phyloP scores from a whole-genome alignment of 1,140 invertebrate genomes.

The Nephotettix cincticeps region DNA sequence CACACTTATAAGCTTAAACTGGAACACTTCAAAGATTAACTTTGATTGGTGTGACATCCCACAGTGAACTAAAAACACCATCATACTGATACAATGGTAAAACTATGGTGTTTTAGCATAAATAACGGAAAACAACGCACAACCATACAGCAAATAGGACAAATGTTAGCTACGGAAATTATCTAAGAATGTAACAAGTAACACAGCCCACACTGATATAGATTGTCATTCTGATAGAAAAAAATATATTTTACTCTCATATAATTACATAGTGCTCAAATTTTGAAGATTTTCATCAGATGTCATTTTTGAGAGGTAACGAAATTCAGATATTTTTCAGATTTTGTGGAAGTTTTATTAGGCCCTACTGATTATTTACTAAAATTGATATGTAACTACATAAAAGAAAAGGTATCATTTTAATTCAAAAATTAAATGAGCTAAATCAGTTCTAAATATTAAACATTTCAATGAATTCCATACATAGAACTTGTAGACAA shows the following conservation, averaged over 20 bases:
- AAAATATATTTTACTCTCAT: not conserved
- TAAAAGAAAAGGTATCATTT: too few relatives aligned
- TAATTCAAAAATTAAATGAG: too few relatives aligned
- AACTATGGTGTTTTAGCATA: not conserved
- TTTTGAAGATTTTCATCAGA: not conserved
- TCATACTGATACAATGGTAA: not conserved
- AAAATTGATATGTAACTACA: too few relatives aligned
- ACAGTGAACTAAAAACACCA: conserved; percentile 12
- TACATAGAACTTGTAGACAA: too few relatives aligned
- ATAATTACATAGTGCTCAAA: not conserved
- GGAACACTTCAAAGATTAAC: too few relatives aligned
- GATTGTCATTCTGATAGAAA: not conserved
- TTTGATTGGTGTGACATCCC: not conserved
- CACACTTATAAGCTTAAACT: too few relatives aligned
- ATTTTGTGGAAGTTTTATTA: too few relatives aligned
- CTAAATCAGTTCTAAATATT: too few relatives aligned
- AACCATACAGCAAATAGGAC: not conserved
- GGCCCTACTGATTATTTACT: too few relatives aligned
- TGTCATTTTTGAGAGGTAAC: too few relatives aligned
- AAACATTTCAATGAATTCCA: too few relatives aligned
- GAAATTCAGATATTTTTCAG: too few relatives aligned
- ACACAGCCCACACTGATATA: conserved; percentile 9
- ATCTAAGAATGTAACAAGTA: not conserved
- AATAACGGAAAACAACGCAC: not conserved
- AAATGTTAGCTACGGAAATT: not conserved